These are phyloP conservation scores for Pocota personata DNA, from an alignment of 2,888 invertebrate species.

Conservation along the genomic window DNA sequence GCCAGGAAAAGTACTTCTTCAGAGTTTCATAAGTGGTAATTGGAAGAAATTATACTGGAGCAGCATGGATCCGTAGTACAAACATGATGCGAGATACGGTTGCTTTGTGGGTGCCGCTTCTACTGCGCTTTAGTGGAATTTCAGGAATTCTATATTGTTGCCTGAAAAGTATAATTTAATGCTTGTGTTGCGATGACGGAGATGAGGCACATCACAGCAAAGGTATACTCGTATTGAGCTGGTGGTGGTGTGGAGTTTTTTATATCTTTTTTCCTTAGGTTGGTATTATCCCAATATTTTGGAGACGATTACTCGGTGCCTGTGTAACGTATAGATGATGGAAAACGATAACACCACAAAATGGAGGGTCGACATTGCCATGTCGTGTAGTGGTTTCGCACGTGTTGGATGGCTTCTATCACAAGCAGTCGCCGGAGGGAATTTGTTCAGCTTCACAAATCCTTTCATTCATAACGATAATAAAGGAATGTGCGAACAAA, in stretches of 20 bases:
- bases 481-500: not conserved
- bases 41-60: constrained; percentile 43
- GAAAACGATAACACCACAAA: not conserved
- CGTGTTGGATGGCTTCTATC: not conserved
- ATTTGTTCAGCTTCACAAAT: not conserved
- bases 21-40: constrained; percentile 36
- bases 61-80: constrained; percentile 6
- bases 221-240: not conserved
- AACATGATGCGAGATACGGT: not conserved
- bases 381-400: not conserved
- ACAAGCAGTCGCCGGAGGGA: not conserved
- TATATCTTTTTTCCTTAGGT: not conserved
- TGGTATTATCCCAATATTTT: not conserved
- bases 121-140: not conserved
- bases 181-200: not conserved
- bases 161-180: constrained; percentile 2
- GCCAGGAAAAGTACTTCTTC: constrained; percentile 16
- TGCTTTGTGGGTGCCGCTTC: not conserved
- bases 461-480: not conserved
- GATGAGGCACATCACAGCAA: not conserved
- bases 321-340: not conserved
- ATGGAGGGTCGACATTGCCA: not conserved
- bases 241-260: not conserved
- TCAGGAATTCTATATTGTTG: not conserved
- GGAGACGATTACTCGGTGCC: not conserved